Evolutionary conservation across 2,888 invertebrate genomes (phyloP).

Genomic region (Yponomeuta evonymella): DNA sequence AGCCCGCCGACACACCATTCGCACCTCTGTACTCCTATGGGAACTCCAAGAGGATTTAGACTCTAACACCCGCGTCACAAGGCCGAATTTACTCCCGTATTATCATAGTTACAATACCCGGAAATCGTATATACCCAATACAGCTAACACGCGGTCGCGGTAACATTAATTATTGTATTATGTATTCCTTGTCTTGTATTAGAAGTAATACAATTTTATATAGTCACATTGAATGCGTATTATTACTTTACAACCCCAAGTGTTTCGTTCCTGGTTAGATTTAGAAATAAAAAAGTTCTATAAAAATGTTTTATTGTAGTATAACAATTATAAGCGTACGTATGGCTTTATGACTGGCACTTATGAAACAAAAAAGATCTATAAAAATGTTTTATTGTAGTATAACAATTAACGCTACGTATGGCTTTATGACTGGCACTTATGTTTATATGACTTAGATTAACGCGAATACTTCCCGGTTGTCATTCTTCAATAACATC

Average conservation of each 20-base stretch:
- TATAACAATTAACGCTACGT: too few relatives aligned
- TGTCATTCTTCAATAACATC: neutral
- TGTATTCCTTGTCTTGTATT: slow-evolving; percentile 56
- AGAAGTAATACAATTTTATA: slow-evolving; percentile 55
- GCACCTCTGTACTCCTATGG: slow-evolving; percentile 71
- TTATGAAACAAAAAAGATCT: too few relatives aligned
- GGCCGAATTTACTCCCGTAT: neutral
- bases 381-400: too few relatives aligned
- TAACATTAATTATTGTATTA: slow-evolving; percentile 5
- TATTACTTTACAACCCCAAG: slow-evolving; percentile 14
- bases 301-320: too few relatives aligned
- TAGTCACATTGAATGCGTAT: slow-evolving; percentile 49
- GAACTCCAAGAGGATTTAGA: slow-evolving; percentile 64
- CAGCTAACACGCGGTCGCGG: neutral
- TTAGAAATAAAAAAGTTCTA: too few relatives aligned
- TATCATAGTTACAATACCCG: slow-evolving; percentile 6
- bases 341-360: too few relatives aligned
- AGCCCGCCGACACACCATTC: slow-evolving; percentile 66
- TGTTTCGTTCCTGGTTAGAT: too few relatives aligned
- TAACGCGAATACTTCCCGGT: neutral
- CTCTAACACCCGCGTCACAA: slow-evolving; percentile 1
- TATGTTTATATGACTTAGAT: too few relatives aligned
- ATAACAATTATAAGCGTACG: too few relatives aligned
- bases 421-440: too few relatives aligned
- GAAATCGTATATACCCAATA: neutral